Base-by-base conservation (phyloP, 1,140 invertebrate genomes). In the Dermatophagoides farinae region DNA sequence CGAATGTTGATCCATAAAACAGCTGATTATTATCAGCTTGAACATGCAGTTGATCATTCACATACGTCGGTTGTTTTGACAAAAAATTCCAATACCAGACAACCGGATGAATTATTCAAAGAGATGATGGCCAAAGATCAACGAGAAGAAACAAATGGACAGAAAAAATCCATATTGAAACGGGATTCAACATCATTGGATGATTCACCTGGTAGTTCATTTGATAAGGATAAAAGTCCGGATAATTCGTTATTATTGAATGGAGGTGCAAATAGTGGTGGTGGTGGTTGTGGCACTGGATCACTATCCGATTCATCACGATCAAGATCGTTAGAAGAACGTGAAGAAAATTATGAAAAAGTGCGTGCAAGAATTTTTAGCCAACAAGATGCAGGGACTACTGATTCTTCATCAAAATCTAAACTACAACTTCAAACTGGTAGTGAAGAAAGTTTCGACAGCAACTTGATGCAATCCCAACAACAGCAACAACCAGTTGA, bases 1-100 rank as follows among this genome's bases (percentile, higher is more conserved):
- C 78, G 89, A 39, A 92, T 96, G 88, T 72, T 96, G 63, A 87
- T 93, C 8, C 90, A 95, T 74, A 81, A 89, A 25, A 85, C 88
- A 44, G 87, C 89, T 2, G 86, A 87, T 44, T 88, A 85, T 68
- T 93, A 92, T 72, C 86, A 88, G 47, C 82, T 96, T 75, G 87
- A 91, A 61, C 90, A 95, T 71, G 91, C 91, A 70, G 82, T 93
- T 23, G 89, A 95, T 73, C 78, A 81, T 65, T 82, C 82, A 39
- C 87, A 87, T 53, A 82, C 82, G 65, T 80, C 80, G 65, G 88
- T 96, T 0, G 80, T 90, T 60, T 86, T 91, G 0, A 86, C 80
- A 67, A 80, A 81, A 64, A 85, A 83, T 10, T 82, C 82, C 67
- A 79, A 77, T 64, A 86, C 84, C 53, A 73, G 85, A 66, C 79